These are phyloP conservation scores for Andricus grossulariae DNA, from an alignment of 1,140 invertebrate genomes.

Conservation along the genomic window DNA sequence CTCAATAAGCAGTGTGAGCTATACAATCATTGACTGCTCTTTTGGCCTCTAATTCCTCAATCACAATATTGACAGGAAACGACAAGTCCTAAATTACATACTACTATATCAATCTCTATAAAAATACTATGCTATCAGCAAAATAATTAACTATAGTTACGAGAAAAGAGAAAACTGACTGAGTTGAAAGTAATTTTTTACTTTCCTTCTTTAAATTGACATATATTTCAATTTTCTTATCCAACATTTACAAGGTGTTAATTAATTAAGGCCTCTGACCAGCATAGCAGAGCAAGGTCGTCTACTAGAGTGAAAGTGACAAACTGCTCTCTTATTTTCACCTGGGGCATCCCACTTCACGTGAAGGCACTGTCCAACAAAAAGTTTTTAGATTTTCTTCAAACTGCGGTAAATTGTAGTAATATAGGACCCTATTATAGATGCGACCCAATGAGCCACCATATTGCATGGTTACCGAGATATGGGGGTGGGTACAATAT, in stretches of 20 bases:
- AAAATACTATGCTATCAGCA: background rate
- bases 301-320: constrained; percentile 20
- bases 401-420: too few relatives aligned
- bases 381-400: too few relatives aligned
- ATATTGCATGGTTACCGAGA: too few relatives aligned
- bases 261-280: background rate
- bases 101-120: background rate
- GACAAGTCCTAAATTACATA: background rate
- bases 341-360: background rate
- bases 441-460: too few relatives aligned
- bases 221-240: background rate
- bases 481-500: too few relatives aligned
- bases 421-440: too few relatives aligned
- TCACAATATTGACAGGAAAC: background rate
- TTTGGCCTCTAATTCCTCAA: background rate
- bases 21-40: too few relatives aligned
- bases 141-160: background rate
- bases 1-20: too few relatives aligned
- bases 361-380: too few relatives aligned
- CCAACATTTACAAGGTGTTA: background rate
- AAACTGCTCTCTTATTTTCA: constrained; percentile 19
- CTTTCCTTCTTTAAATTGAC: background rate
- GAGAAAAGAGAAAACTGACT: background rate
- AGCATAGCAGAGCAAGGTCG: background rate
- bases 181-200: constrained; percentile 2